These are phyloP conservation scores for Embiotoca jacksoni DNA, from an alignment of 2,113 vertebrate genomes.

Conservation along the genomic window DNA sequence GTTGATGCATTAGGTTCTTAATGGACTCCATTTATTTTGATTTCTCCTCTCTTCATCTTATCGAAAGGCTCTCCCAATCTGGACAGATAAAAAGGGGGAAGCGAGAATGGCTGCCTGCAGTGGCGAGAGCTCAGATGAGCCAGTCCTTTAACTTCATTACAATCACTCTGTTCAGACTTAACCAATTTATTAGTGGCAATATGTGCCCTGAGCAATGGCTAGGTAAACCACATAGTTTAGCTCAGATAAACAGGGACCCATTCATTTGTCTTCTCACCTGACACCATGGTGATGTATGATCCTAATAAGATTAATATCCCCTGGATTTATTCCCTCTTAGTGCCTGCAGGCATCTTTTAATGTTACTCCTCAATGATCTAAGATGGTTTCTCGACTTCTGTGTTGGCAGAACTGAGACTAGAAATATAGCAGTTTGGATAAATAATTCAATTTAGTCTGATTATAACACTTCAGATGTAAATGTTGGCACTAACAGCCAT, in stretches of 20 bases:
- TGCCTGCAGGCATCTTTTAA: conserved; percentile 65
- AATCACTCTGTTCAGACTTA: conserved; percentile 88
- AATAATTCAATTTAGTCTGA: conserved; percentile 33
- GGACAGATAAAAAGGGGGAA: conserved; percentile 91
- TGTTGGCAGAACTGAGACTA: conserved; percentile 22
- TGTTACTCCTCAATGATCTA: conserved; percentile 68
- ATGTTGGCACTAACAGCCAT: conserved; percentile 31
- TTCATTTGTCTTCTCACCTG: conserved; percentile 97
- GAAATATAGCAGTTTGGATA: conserved; percentile 27
- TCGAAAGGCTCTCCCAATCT: conserved; percentile 94
- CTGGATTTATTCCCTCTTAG: conserved; percentile 77
- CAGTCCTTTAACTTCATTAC: conserved; percentile 91
- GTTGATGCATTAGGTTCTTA: conserved; percentile 99
- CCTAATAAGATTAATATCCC: conserved; percentile 95
- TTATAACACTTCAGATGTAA: conserved; percentile 33
- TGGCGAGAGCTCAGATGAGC: conserved; percentile 83
- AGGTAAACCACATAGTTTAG: conserved; percentile 91
- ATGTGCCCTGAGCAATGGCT: conserved; percentile 87
- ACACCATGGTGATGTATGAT: conserved; percentile 95
- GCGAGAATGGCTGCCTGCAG: conserved; percentile 65
- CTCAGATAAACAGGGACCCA: conserved; percentile 96
- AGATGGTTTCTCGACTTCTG: conserved; percentile 51
- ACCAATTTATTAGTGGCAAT: conserved; percentile 97
- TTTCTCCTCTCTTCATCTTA: conserved; percentile 98
- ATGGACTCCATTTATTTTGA: conserved; percentile 99